Conservation (phyloP, 2,888 invertebrate genomes). For the Lymantria monacha region DNA sequence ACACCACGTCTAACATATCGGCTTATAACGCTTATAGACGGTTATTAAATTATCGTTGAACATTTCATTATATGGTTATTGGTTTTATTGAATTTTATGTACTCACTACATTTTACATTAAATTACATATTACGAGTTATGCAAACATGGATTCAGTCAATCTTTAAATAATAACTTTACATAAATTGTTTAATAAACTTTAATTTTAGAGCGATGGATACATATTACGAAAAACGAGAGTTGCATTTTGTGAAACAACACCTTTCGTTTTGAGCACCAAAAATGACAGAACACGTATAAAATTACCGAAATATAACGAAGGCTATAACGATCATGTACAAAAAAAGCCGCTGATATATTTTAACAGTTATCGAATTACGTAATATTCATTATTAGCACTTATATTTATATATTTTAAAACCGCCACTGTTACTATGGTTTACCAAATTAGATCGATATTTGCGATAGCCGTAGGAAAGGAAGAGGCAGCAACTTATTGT, state of each 20-base stretch:
- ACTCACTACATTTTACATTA: slow-evolving; percentile 24
- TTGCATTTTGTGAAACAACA: slow-evolving; percentile 15
- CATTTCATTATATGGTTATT: slow-evolving; percentile 42
- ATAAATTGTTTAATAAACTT: slow-evolving; percentile 23
- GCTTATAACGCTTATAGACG: slow-evolving; percentile 42
- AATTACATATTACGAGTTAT: slow-evolving; percentile 29
- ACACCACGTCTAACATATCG: slow-evolving; percentile 39
- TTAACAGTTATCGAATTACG: slow-evolving; percentile 24
- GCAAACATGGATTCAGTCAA: slow-evolving; percentile 25
- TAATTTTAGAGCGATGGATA: slow-evolving; percentile 24
- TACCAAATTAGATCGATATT: too few species aligned
- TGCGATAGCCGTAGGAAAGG: too few species aligned
- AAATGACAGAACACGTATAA: slow-evolving; percentile 27
- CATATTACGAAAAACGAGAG: slow-evolving; percentile 20
- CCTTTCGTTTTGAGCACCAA: slow-evolving; percentile 22
- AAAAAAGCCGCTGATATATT: slow-evolving; percentile 19
- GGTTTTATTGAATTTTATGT: slow-evolving; percentile 36
- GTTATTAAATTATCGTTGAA: slow-evolving; percentile 51
- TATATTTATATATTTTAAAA: slow-evolving; percentile 1
- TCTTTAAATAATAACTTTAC: slow-evolving; percentile 23
- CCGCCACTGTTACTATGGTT: too few species aligned
- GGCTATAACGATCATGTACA: slow-evolving; percentile 23
- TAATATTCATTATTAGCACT: slow-evolving; percentile 20
- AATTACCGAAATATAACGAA: slow-evolving; percentile 24
- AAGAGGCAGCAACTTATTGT: too few species aligned